phyloP scores from a whole-genome alignment of 1,140 invertebrate species.

The Dicyema japonicum region DNA sequence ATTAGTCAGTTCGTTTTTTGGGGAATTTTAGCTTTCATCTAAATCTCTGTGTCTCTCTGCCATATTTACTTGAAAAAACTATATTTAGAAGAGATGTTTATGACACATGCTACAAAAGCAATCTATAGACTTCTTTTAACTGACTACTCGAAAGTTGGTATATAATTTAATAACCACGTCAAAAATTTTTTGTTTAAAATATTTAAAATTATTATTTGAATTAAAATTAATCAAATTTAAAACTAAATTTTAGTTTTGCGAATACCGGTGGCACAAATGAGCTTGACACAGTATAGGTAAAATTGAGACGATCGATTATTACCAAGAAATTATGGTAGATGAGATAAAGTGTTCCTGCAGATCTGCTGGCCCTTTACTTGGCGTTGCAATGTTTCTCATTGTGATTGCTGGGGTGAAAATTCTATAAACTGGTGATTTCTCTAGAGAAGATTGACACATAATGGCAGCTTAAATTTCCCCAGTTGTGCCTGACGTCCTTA shows the following conservation, averaged over 20 bases:
- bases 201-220: no score
- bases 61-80: constrained; percentile 87
- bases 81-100: constrained; percentile 86
- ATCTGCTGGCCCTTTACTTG: constrained; percentile 78
- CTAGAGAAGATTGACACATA: constrained; percentile 80
- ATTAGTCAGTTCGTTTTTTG: no score
- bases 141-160: no score
- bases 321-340: constrained; percentile 52
- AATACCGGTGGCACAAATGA: no score
- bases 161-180: no score
- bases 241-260: no score
- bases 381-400: constrained; percentile 99
- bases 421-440: constrained; percentile 90
- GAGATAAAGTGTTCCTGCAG: constrained; percentile 86
- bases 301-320: constrained; percentile 30
- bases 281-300: constrained; percentile 93
- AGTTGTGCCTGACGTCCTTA: constrained; percentile 69
- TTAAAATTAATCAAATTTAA: no score
- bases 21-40: constrained; percentile 47
- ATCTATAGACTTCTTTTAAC: constrained; percentile 91
- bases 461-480: constrained; percentile 94
- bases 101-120: constrained; percentile 98
- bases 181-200: no score
- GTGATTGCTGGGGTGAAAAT: constrained; percentile 93
- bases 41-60: constrained; percentile 81